Evolutionary conservation across 2,113 vertebrate genomes (phyloP).

Genomic region (Aegotheles bennettii): DNA sequence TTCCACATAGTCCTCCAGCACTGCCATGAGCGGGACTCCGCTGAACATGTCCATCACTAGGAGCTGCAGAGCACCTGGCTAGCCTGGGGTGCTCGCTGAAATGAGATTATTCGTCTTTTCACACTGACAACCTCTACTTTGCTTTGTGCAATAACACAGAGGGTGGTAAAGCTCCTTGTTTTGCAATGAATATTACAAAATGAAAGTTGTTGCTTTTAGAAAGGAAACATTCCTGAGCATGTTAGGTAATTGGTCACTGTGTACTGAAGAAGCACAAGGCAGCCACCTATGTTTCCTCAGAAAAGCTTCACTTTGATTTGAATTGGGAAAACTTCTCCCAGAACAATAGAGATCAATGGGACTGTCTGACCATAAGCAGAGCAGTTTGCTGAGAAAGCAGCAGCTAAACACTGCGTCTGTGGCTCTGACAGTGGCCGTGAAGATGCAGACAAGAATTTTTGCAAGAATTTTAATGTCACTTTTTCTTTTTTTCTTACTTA

Average conservation of each 20-base stretch:
- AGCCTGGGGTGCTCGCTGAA: not conserved
- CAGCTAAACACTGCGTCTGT: not conserved
- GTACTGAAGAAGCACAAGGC: not conserved
- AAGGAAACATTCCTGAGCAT: not conserved
- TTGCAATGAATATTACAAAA: not conserved
- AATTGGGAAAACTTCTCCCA: not conserved
- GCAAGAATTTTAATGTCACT: not conserved
- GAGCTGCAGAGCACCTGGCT: conserved; percentile 11
- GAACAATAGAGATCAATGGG: not conserved
- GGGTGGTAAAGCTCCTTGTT: not conserved
- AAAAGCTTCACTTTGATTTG: not conserved
- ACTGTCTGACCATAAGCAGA: not conserved
- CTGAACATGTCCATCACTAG: not conserved
- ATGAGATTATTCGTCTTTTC: not conserved
- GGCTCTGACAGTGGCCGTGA: not conserved
- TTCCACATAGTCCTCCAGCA: not conserved
- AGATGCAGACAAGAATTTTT: not conserved
- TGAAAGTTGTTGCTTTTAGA: not conserved
- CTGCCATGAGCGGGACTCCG: not conserved
- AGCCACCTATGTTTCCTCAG: not conserved
- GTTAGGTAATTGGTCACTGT: not conserved
- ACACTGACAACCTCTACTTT: not conserved
- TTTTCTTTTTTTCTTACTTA: not conserved
- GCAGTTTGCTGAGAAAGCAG: not conserved
- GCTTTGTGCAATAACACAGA: not conserved